Base-by-base conservation (phyloP, 2,888 invertebrate genomes). In the Muschampia plurimacula region DNA sequence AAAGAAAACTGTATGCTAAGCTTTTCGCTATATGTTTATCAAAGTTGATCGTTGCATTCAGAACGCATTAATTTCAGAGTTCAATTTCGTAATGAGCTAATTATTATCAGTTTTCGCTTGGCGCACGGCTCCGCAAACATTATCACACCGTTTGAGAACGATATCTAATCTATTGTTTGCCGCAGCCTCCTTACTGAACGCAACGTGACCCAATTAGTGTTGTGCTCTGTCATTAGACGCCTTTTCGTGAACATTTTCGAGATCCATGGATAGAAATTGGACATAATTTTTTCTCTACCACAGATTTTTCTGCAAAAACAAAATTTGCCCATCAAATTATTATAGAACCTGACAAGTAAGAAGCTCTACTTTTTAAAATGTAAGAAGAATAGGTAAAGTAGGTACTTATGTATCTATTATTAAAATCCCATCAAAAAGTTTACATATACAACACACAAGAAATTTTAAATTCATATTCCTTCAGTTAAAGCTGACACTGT, bases 101-200 rank as follows among this genome's bases (percentile, higher is more conserved):
- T 79, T 76, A 78, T 77, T 73, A 68, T 57, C 62, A 69, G 15
- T 62, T 66, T 73, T 76, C 69, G 67, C 67, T 69, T 49, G 57
- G 69, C 72, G 79, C 74, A 75, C 74, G 77, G 77, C 73, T 75
- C 76, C 81, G 81, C 81, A 84, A 81, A 82, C 81, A 80, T 73
- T 77, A 77, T 79, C 77, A 70, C 78, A 64, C 59, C 90, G 91
- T 91, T 90, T 91, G 90, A 83, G 77, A 75, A 80, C 66, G 76
- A 78, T 92, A 92, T 92, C 92, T 92, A 85, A 92, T 92, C 91
- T 84, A 71, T 60, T 90, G 87, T 90, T 89, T 89, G 84, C 80
- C 82, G 79, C 91, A 90, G 91, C 92, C 91, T 92, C 90, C 86
- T 87, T 81, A 78, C 71, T 52, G 69, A 60, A 39, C 83, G 77